phyloP scores from a whole-genome alignment of 2,797 vertebrate genomes.

The Poeciliopsis gracilis region DNA sequence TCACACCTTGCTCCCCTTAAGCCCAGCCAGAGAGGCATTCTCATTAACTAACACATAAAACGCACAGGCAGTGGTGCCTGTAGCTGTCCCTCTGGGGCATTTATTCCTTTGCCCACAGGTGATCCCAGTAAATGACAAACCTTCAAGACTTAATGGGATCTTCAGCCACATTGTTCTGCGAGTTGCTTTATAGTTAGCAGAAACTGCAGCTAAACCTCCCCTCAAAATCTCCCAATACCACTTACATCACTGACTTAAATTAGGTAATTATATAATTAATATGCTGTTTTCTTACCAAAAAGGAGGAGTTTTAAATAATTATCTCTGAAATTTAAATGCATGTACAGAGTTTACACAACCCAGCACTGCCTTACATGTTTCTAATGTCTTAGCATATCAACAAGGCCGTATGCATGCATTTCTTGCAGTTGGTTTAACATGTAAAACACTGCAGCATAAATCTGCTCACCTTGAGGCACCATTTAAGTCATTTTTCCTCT shows the following conservation, averaged over 20 bases:
- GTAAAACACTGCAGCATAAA: not conserved
- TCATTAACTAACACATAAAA: conserved; percentile 66
- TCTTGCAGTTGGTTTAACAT: conserved; percentile 8
- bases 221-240: conserved; percentile 33
- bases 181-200: conserved; percentile 50
- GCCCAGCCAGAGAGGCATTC: conserved; percentile 54
- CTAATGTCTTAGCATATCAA: not conserved
- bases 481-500: conserved; percentile 18
- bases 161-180: conserved; percentile 16
- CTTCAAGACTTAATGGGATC: conserved; percentile 58
- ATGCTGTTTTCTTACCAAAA: conserved; percentile 6
- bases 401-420: not conserved
- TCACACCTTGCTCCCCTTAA: conserved; percentile 52
- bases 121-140: conserved; percentile 58
- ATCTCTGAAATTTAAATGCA: not conserved
- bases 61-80: conserved; percentile 25
- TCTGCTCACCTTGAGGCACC: conserved; percentile 34
- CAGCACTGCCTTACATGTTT: not conserved
- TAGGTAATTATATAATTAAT: conserved; percentile 34
- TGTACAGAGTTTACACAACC: not conserved
- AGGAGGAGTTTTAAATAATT: not conserved
- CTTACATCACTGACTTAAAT: conserved; percentile 39
- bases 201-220: conserved; percentile 18
- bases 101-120: conserved; percentile 41
- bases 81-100: conserved; percentile 24